These are phyloP conservation scores for Porites australiensis DNA, from an alignment of 64 coral and sea anemone genomes.

Conservation along the genomic window DNA sequence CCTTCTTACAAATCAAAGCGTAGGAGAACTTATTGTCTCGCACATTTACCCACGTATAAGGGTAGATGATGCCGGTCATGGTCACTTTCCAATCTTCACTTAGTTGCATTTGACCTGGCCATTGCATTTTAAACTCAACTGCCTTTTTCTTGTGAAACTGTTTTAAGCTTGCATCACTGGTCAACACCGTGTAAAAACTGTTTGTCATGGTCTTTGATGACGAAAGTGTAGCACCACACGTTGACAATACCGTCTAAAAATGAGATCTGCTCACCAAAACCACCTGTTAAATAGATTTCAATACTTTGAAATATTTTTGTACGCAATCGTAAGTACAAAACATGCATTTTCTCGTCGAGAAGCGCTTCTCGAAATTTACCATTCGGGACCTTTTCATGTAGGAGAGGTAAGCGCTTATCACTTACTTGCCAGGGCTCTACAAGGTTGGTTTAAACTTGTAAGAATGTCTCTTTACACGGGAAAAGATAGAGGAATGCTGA, in stretches of 20 bases:
- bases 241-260: neutral
- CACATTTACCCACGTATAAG: slow-evolving; percentile 7
- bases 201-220: neutral
- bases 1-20: neutral
- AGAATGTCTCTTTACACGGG: slow-evolving; percentile 11
- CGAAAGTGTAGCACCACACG: neutral
- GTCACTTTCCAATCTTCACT: slow-evolving; percentile 1
- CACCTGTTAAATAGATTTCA: slow-evolving; percentile 2
- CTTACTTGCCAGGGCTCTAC: slow-evolving; percentile 11
- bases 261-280: neutral
- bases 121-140: neutral
- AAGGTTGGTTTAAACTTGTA: neutral
- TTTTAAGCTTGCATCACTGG: neutral
- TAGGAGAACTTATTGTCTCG: neutral
- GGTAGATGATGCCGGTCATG: neutral
- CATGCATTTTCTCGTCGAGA: neutral
- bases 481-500: neutral
- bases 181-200: slow-evolving; percentile 5
- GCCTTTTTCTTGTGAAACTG: neutral
- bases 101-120: neutral
- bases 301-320: neutral
- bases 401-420: neutral
- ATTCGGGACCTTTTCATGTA: slow-evolving; percentile 3
- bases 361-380: neutral
- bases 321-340: neutral